A percentile compares a stretch with the other conserved stretches of the same genome.
Evolutionary conservation across 2,113 vertebrate genomes (phyloP).

Genomic region (Erpornis zantholeuca): DNA sequence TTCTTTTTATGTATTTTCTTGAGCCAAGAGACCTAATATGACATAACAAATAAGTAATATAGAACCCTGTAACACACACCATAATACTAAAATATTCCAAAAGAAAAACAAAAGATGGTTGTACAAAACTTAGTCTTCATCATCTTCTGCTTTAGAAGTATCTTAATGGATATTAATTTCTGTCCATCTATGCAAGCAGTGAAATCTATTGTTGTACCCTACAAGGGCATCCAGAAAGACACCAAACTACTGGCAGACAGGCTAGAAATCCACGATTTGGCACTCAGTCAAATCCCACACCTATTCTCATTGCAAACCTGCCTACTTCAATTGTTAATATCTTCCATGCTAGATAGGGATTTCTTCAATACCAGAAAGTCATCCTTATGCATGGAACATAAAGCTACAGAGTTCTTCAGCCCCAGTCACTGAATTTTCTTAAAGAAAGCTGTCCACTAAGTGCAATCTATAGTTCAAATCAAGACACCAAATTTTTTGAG

Average conservation of each 20-base stretch:
- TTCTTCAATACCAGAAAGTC: not conserved
- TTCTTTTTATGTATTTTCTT: not conserved
- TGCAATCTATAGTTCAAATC: not conserved
- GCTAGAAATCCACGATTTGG: slow-evolving; percentile 38
- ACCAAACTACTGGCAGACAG: slow-evolving; percentile 38
- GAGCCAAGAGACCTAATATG: not conserved
- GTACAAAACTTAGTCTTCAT: not conserved
- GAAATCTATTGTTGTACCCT: slow-evolving; percentile 10
- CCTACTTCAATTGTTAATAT: not conserved
- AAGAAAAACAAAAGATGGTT: not conserved
- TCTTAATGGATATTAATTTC: not conserved
- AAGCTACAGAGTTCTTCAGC: not conserved
- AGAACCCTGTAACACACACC: not conserved
- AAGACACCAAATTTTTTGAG: not conserved
- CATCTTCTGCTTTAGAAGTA: not conserved
- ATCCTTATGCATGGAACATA: not conserved
- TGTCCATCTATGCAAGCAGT: not conserved
- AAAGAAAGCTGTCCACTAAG: not conserved
- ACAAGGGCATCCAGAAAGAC: slow-evolving; percentile 60
- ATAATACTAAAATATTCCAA: not conserved
- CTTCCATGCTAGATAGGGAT: not conserved
- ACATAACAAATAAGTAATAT: not conserved
- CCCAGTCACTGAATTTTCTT: not conserved
- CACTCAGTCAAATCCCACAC: slow-evolving; percentile 41
- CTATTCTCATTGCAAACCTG: slow-evolving; percentile 19